Percentiles rank a stretch among this genome's conserved stretches.
These are phyloP conservation scores for Micropterix aruncella DNA, from an alignment of 2,888 invertebrate species.

Conservation along the genomic window DNA sequence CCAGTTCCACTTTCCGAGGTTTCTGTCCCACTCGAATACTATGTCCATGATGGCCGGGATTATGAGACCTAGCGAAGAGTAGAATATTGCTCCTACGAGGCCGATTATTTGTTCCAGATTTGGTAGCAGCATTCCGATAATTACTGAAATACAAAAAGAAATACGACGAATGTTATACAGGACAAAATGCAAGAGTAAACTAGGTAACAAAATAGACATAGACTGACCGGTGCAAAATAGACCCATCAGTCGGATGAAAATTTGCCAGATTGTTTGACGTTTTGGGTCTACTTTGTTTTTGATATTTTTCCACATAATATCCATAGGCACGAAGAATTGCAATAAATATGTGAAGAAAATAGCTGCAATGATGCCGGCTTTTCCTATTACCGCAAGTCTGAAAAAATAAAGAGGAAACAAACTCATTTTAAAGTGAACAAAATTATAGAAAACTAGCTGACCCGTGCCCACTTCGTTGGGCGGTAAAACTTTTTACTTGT, in stretches of 20 bases:
- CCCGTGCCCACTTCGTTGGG: no score
- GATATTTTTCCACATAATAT: constrained; percentile 68
- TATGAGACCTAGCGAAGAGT: constrained; percentile 58
- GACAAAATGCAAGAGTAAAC: constrained; percentile 55
- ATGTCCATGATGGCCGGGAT: constrained; percentile 66
- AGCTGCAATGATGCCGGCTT: constrained; percentile 73
- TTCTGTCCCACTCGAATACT: constrained; percentile 48
- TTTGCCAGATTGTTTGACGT: constrained; percentile 4
- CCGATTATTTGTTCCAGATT: constrained; percentile 34
- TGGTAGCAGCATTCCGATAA: constrained; percentile 57
- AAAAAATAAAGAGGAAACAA: constrained; percentile 17
- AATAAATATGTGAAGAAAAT: constrained; percentile 88
- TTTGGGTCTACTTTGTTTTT: constrained; percentile 13
- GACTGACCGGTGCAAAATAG: constrained; percentile 9
- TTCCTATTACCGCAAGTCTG: constrained; percentile 64
- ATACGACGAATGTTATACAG: no score
- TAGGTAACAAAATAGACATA: no score
- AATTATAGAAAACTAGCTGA: no score
- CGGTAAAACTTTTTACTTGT: no score
- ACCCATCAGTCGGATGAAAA: constrained; percentile 4
- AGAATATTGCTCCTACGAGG: constrained; percentile 40
- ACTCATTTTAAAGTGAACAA: no score
- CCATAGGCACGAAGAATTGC: constrained; percentile 86
- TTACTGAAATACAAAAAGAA: constrained; percentile 32
- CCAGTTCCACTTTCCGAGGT: constrained; percentile 43